Evolutionary conservation across 1,140 invertebrate genomes (phyloP), one percentile per base, ranked within the genome.

Genomic region (Hyphantria cunea): DNA sequence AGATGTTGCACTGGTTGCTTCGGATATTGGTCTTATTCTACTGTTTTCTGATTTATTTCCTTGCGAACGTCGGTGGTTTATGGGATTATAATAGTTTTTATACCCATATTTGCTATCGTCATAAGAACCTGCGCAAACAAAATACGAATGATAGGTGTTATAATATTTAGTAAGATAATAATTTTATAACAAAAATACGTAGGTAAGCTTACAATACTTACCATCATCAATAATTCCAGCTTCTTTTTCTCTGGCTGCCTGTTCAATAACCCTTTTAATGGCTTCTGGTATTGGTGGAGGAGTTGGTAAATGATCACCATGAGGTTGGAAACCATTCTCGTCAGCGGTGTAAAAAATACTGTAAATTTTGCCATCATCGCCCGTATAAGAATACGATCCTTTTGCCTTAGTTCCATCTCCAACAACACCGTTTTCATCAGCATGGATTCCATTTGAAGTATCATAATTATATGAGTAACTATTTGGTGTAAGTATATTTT

Each of bases 221-320:
- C 86, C 84, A 68, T 89, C 83, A 67, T 89, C 75, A 50, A 58
- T 53, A 31, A 80, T 67, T 53, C 84, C 86, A 51, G 70, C 70
- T 44, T 67, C 66, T 66, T 79, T 76, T 53, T 89, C 73, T 59
- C 60, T 76, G 25, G 58, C 55, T 7, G 74, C 77, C 75, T 87
- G 92, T 13, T 92, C 88, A 47, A 94, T 86, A 32, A 92, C 86
- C 58, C 84, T 91, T 49, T 89, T 82, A 72, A 91, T 92, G 11
- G 72, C 92, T 47, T 85, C 76, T 53, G 92, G 92, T 56, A 92
- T 81, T 6, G 92, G 91, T 9, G 92, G 92, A 55, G 96, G 93
- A 0, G 95, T 96, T 14, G 96, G 96, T 61, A 97, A 92, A 91
- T 97, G 96, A 72, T 95, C 95, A 37, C 96, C 96, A 56, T 86